Conservation (phyloP, 2,113 vertebrate genomes). For the Apodemus speciosus region DNA sequence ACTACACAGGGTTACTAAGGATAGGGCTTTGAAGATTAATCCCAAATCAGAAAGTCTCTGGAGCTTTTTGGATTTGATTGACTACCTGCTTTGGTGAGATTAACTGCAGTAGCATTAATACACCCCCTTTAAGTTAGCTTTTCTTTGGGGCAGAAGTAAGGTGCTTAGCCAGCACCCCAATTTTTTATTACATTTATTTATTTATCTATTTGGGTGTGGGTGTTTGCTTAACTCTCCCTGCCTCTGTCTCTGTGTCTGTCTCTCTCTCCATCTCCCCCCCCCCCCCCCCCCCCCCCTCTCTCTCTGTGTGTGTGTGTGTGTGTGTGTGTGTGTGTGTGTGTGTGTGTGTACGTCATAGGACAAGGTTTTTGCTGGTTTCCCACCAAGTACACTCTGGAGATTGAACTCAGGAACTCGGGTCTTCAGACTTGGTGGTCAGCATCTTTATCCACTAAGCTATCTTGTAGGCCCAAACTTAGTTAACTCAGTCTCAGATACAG, state of each 20-base stretch:
- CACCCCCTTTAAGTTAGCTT: not conserved
- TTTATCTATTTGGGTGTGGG: not conserved
- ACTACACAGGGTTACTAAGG: not conserved
- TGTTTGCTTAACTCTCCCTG: not conserved
- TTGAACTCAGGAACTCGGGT: not conserved
- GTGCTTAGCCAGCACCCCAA: not conserved
- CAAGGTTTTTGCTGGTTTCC: not conserved
- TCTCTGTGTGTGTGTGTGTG: not conserved
- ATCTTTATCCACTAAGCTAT: not conserved
- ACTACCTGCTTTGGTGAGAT: not conserved
- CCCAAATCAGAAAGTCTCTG: not conserved
- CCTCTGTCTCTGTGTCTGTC: not conserved
- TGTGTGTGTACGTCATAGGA: not conserved
- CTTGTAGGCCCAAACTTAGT: not conserved
- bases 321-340: not conserved
- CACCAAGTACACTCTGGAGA: not conserved
- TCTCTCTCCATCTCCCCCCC: not conserved
- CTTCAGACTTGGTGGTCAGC: not conserved
- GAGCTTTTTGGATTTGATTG: constrained; percentile 17
- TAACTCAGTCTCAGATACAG: not conserved
- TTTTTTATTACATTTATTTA: not conserved
- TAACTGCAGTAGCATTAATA: not conserved
- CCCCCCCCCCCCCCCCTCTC: not conserved
- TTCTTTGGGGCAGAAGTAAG: not conserved
- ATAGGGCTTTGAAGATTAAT: constrained; percentile 17